Evolutionary conservation across 2,113 vertebrate species (phyloP).

Genomic region (Sylvietta virens): DNA sequence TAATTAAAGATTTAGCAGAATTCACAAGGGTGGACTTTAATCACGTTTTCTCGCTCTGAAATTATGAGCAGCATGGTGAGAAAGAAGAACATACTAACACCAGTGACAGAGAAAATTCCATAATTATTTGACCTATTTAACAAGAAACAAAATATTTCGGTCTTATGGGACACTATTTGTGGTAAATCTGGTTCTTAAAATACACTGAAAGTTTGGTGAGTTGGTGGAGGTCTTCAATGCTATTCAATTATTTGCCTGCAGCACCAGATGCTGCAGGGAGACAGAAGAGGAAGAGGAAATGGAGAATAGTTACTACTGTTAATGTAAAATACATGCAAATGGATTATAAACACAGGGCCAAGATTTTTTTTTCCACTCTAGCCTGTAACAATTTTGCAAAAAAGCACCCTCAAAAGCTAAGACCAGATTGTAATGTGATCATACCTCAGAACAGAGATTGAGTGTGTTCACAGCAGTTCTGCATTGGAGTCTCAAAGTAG

Average conservation of each 20-base stretch:
- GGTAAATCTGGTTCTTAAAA: neutral
- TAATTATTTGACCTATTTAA: neutral
- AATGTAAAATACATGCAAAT: neutral
- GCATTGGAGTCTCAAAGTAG: neutral
- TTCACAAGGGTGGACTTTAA: neutral
- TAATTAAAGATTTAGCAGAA: neutral
- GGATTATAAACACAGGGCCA: neutral
- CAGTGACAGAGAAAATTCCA: neutral
- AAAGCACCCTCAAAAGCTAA: neutral
- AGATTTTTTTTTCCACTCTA: neutral
- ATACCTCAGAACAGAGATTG: neutral
- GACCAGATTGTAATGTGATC: rapidly evolving
- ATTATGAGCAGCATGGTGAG: neutral
- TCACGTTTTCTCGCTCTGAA: neutral
- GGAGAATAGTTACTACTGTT: neutral
- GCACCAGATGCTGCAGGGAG: rapidly evolving
- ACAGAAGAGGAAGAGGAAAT: neutral
- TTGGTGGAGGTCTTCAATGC: neutral
- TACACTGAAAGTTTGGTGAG: neutral
- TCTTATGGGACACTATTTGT: neutral
- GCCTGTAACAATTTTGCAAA: neutral
- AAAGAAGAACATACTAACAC: neutral
- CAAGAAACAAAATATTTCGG: neutral
- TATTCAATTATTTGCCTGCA: neutral
- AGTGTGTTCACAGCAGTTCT: neutral